Percentiles rank a stretch among this genome's conserved stretches.
These are phyloP conservation scores for Pseudorasbora parva DNA, from an alignment of 2,113 vertebrate species.

Conservation along the genomic window DNA sequence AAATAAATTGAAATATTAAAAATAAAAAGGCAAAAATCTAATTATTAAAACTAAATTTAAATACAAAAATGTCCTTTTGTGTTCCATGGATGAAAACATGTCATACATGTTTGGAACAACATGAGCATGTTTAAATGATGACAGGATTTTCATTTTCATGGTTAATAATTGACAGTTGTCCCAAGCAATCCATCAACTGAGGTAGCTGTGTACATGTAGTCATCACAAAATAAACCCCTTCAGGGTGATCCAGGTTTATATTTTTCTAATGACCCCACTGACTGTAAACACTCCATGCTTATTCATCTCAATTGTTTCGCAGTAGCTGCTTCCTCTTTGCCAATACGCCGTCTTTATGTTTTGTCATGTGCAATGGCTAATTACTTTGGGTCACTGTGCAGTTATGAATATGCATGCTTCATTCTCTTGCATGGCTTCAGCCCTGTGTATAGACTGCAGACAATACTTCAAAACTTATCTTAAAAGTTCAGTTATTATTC, in stretches of 20 bases:
- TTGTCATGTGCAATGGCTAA: conserved; percentile 10
- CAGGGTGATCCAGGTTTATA: not conserved
- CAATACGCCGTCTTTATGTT: not conserved
- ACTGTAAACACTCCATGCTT: not conserved
- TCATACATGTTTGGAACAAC: not conserved
- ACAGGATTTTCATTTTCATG: not conserved
- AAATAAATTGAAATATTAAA: too few relatives aligned
- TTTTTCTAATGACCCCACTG: not conserved
- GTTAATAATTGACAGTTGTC: not conserved
- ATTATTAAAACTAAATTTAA: too few relatives aligned
- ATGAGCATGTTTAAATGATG: not conserved
- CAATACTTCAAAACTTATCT: too few relatives aligned
- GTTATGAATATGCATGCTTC: conserved; percentile 13
- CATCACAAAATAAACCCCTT: not conserved
- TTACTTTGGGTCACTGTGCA: not conserved
- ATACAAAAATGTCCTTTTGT: not conserved
- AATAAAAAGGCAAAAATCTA: too few relatives aligned
- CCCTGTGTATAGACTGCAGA: not conserved
- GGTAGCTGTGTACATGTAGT: not conserved
- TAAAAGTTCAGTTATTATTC: not conserved
- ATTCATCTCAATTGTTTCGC: not conserved
- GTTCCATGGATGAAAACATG: not conserved
- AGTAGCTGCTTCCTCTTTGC: not conserved
- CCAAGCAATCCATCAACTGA: not conserved
- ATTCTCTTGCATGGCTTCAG: conserved; percentile 27